Evolutionary conservation across 2,113 vertebrate genomes (phyloP).

Genomic region (Edolisoma coerulescens): DNA sequence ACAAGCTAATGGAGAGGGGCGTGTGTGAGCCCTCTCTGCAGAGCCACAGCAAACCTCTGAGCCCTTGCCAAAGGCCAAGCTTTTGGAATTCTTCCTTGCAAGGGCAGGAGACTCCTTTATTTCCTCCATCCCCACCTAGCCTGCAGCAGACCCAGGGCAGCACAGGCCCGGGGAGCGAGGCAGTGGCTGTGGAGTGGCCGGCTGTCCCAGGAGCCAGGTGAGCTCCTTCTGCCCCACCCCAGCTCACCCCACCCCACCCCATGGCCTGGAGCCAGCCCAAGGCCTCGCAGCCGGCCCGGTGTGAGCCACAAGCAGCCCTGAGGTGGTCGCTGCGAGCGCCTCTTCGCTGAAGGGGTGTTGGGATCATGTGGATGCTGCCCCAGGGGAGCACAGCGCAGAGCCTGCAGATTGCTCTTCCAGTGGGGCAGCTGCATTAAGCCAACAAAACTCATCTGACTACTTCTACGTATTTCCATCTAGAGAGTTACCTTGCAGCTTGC

Average conservation of each 20-base stretch:
- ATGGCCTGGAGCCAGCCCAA: background rate
- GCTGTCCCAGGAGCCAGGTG: accelerated
- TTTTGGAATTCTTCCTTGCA: background rate
- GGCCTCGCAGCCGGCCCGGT: accelerated
- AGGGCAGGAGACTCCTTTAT: background rate
- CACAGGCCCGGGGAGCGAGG: accelerated
- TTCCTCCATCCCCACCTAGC: background rate
- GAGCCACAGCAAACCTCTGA: background rate
- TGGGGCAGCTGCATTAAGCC: constrained; percentile 18
- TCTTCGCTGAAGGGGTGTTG: background rate
- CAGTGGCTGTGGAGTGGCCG: background rate
- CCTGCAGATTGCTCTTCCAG: background rate
- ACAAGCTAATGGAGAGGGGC: constrained; percentile 25
- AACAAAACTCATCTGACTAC: background rate
- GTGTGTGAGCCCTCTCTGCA: background rate
- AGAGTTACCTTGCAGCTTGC: background rate
- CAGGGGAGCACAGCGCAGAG: background rate
- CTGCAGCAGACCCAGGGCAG: background rate
- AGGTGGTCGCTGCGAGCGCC: background rate
- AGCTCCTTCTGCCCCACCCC: background rate
- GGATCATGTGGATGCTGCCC: background rate
- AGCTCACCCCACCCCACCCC: background rate
- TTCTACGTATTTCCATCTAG: background rate
- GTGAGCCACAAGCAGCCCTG: background rate
- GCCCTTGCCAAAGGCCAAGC: background rate